Percentiles rank a stretch among this genome's conserved stretches.
Conservation (phyloP, 2,797 vertebrate species). For the Lutjanus argentimaculatus region DNA sequence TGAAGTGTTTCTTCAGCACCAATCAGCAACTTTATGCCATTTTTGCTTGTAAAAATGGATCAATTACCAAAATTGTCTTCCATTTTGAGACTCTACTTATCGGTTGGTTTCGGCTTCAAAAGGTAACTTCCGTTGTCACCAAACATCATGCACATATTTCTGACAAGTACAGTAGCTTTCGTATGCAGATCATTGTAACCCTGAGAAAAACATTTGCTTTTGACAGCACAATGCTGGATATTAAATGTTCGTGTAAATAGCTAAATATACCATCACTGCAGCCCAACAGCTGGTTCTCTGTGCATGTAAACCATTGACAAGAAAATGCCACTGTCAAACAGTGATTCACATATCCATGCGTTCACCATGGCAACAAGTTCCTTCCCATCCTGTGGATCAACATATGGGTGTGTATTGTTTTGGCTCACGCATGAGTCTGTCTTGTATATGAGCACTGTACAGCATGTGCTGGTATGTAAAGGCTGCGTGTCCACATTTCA, state of each 20-base stretch:
- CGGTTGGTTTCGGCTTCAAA: not conserved
- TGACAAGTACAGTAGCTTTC: not conserved
- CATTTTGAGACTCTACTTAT: not conserved
- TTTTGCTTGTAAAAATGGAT: not conserved
- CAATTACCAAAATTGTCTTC: not conserved
- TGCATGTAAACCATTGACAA: constrained; percentile 23
- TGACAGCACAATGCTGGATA: not conserved
- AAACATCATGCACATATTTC: not conserved
- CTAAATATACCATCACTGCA: constrained; percentile 10
- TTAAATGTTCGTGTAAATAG: constrained; percentile 6
- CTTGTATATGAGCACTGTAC: constrained; percentile 2
- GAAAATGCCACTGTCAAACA: constrained; percentile 45
- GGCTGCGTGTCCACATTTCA: constrained; percentile 29
- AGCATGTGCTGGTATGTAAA: constrained; percentile 10
- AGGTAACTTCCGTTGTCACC: not conserved
- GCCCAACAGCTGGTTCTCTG: constrained; percentile 30
- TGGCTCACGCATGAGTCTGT: constrained; percentile 13
- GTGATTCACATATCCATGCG: constrained; percentile 40
- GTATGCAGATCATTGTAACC: not conserved
- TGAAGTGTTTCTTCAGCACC: not conserved
- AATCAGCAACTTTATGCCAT: not conserved
- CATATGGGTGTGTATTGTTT: constrained; percentile 36
- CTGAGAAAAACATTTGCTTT: not conserved
- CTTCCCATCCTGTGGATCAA: constrained; percentile 24
- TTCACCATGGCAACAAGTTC: constrained; percentile 76